Base-by-base conservation (phyloP, 2,888 invertebrate genomes). In the Parnassius orleans region DNA sequence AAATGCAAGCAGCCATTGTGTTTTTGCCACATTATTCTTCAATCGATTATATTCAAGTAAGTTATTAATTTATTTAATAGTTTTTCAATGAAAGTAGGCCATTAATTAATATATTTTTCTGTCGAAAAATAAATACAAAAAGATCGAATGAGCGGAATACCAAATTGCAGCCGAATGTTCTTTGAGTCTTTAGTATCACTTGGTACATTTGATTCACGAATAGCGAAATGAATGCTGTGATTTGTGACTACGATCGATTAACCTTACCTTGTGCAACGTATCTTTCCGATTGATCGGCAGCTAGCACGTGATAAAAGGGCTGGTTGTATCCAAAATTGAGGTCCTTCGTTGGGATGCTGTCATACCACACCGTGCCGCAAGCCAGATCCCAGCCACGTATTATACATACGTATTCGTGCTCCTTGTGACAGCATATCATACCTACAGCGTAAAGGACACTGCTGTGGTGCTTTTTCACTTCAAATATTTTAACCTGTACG, bases 231-330 rank as follows among this genome's bases (percentile, higher is more conserved):
- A 33, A 33, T 7, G 33, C 33, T 33, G 5, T 24, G 24, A 44
- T 44, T 44, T 10, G 44, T 44, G 1, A 44, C 2, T 44, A 44
- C 5, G n/a, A n/a, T n/a, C 19, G 11, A 11, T 57, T 48, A 10
- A 57, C 12, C n/a, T 59, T 71, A 90, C 94, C 94, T 93, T 95
- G 93, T 3, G 95, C 93, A 3, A 94, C 94, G 75, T 95, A 95
- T 84, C 95, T 88, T 59, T 92, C 93, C 1, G 94, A 93, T 46
- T 95, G 95, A 79, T 95, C 95, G 48, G 93, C 92, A 0, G 94
- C 94, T 19, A 95, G 83, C 7, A 95, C 93, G 70, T 93, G 91
- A 76, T 96, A 96, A 83, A 95, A 95, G 0, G 95, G 95, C 78
- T 96, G 95, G 33, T 90, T 75, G 19, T 84, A 79, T 53, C 93